Conservation (phyloP, 1,140 invertebrate species). For the Drosophila watanabei region DNA sequence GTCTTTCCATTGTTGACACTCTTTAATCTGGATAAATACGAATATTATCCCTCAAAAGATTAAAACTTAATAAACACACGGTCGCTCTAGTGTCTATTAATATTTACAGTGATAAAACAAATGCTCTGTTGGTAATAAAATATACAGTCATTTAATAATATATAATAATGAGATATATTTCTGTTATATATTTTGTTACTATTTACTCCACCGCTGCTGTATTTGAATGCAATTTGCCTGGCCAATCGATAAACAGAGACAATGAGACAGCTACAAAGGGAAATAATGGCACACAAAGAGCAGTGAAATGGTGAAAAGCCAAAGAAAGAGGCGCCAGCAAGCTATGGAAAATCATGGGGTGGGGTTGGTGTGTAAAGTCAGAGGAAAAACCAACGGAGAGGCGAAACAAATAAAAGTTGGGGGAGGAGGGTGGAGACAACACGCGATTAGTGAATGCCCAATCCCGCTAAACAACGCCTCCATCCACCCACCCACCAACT, state of each 20-base stretch:
- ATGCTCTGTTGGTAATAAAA: no score
- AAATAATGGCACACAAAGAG: constrained; percentile 11
- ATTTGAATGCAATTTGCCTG: constrained; percentile 6
- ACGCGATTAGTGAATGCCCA: constrained; percentile 45
- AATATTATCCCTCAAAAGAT: not conserved
- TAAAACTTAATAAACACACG: not conserved
- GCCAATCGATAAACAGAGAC: constrained; percentile 33
- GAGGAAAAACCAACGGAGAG: not conserved
- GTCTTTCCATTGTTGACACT: not conserved
- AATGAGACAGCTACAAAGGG: constrained; percentile 22
- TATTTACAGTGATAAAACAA: not conserved
- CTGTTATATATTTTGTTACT: not conserved
- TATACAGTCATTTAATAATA: not conserved
- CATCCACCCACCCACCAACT: not conserved
- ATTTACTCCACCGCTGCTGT: not conserved
- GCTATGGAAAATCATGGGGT: constrained; percentile 11
- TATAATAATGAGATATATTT: not conserved
- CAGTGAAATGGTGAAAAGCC: constrained; percentile 18
- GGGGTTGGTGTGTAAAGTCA: not conserved
- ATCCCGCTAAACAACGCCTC: constrained; percentile 9
- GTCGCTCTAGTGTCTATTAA: not conserved
- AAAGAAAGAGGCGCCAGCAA: constrained; percentile 18
- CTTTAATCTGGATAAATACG: not conserved
- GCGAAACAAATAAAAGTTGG: constrained; percentile 14
- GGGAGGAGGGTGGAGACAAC: constrained; percentile 2